phyloP scores from a whole-genome alignment of 2,888 invertebrate species.

The Ganaspis brasiliensis region DNA sequence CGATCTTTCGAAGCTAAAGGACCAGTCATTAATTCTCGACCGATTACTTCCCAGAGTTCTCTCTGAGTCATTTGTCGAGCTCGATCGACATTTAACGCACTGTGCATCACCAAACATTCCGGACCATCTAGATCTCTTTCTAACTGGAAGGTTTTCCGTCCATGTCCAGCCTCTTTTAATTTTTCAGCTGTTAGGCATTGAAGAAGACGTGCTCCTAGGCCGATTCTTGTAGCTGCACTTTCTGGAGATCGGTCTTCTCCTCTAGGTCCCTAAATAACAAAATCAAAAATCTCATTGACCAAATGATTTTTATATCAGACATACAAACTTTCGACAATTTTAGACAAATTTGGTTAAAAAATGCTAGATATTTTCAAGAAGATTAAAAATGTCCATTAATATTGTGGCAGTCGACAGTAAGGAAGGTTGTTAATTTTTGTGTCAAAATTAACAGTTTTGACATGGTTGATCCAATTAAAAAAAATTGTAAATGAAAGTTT shows the following conservation, averaged over 20 bases:
- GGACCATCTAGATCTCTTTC: constrained; percentile 85
- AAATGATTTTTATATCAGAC: constrained; percentile 34
- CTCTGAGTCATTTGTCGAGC: constrained; percentile 89
- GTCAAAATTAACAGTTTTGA: too few species aligned
- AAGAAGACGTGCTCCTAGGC: constrained; percentile 89
- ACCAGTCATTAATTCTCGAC: constrained; percentile 89
- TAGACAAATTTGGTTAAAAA: too few species aligned
- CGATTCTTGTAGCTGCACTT: constrained; percentile 89
- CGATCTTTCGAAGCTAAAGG: constrained; percentile 82
- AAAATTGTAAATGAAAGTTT: too few species aligned
- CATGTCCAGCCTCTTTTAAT: constrained; percentile 89
- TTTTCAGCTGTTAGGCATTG: constrained; percentile 95
- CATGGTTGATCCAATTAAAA: too few species aligned
- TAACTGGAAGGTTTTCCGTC: constrained; percentile 90
- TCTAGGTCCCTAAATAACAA: constrained; percentile 84
- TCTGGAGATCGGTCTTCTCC: constrained; percentile 85
- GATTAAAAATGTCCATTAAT: too few species aligned
- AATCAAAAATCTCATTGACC: constrained; percentile 82
- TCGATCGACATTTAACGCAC: constrained; percentile 86
- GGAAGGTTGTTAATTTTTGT: too few species aligned
- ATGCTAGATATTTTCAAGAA: too few species aligned
- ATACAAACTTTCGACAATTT: too few species aligned
- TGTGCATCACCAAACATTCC: constrained; percentile 88
- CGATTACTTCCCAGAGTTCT: constrained; percentile 92
- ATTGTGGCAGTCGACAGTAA: too few species aligned